Base-by-base conservation (phyloP, 2,888 invertebrate genomes). In the Listrodromus nycthemerus region DNA sequence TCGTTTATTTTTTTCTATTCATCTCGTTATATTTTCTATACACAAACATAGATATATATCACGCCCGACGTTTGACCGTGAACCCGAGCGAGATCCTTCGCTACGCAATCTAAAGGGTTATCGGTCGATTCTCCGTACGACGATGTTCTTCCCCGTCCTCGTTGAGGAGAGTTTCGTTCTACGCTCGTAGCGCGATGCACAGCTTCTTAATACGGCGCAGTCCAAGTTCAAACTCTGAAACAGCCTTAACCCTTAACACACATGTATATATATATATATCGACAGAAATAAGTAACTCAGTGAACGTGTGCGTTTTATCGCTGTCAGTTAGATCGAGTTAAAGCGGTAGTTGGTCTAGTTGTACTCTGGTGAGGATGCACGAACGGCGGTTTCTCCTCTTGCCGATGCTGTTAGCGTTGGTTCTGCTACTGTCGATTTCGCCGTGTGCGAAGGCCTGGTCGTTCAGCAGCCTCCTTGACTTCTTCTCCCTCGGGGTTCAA, bases 71-170 rank as follows among this genome's bases (percentile, higher is more conserved):
- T 45, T 45, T 80, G 80, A 71, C 80, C 83, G 80, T 83, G 83
- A 80, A 80, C 83, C 67, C 19, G 52, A 3, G 41, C 13, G 52
- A 73, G 83, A 77, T 74, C 73, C 74, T 80, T 50, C 37, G 74
- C 80, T 16, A 80, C 74, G 81, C 78, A 75, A 81, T 70, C 37
- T 3, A 50, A 50, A 69, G 65, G 83, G 83, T 84, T 84, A 84
- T 84, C 84, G 81, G 41, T 61, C 75, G 70, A 75, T 75, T 70
- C 77, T 79, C 69, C 74, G 69, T 61, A 61, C 76, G 76, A 74
- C 74, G 65, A 37, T 6, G 21, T 24, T 50, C 19, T 24, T 45
- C 58, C 41, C 37, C 65, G 27, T 78, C 65, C 70, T 65, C 73
- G 55, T 7, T 16, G 63, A 37, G 41, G 69, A 69, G 65, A 65